These are phyloP conservation scores for Drosophila leontia DNA, from an alignment of 1,140 invertebrate genomes.

Conservation along the genomic window DNA sequence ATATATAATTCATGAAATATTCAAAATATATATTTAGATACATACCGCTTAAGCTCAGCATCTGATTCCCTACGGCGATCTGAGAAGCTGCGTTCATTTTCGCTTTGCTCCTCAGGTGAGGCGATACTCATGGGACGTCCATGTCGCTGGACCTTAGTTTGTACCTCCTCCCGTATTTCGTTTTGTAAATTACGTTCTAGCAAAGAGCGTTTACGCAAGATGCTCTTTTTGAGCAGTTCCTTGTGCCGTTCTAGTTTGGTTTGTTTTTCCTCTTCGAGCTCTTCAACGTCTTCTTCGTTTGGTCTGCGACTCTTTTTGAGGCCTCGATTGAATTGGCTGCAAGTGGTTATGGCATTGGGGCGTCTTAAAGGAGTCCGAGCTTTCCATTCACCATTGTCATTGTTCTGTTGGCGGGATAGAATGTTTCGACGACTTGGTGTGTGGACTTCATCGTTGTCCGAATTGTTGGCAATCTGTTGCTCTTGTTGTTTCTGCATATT, in stretches of 20 bases:
- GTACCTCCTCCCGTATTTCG: conserved; percentile 93
- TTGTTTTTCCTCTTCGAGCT: conserved; percentile 58
- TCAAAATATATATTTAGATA: neutral
- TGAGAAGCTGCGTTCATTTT: conserved; percentile 50
- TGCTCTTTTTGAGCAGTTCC: conserved; percentile 96
- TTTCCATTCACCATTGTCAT: conserved; percentile 66
- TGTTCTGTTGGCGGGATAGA: conserved; percentile 53
- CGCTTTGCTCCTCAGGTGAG: conserved; percentile 66
- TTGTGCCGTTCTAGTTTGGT: conserved; percentile 88
- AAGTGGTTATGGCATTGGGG: conserved; percentile 29
- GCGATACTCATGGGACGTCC: conserved; percentile 80
- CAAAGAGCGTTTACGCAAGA: conserved; percentile 94
- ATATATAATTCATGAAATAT: too few relatives aligned
- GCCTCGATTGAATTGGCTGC: conserved; percentile 28
- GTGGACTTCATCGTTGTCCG: conserved; percentile 27
- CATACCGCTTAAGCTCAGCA: conserved; percentile 49
- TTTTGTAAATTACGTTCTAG: conserved; percentile 96
- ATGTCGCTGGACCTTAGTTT: conserved; percentile 85
- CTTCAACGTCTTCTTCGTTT: conserved; percentile 36
- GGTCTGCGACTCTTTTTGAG: conserved; percentile 56
- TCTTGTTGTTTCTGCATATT: conserved; percentile 95
- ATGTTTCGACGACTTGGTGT: conserved; percentile 42
- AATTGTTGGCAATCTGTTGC: conserved; percentile 88
- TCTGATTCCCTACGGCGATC: conserved; percentile 54
- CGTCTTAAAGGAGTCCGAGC: conserved; percentile 49